Evolutionary conservation across 1,140 invertebrate species (phyloP), one percentile per base, ranked within the genome.

Genomic region (Drosophila fuyamai): DNA sequence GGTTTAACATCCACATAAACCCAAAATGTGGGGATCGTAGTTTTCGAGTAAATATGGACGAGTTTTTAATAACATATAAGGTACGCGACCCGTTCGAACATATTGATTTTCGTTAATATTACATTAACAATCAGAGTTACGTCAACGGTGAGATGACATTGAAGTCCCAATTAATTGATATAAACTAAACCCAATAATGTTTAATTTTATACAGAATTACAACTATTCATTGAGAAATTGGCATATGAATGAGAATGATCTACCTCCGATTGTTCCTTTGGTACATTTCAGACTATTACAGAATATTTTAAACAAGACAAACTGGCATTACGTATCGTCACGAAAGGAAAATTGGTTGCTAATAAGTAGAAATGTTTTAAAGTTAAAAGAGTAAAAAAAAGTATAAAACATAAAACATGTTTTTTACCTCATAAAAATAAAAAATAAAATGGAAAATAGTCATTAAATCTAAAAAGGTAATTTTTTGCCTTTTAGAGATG

Each of bases 211-310:
- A 36, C 5, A 81, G 78, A 57, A 80, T n/a, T 76, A 71, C 4
- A 76, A 55, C 29, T 83, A 84, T 10, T 58, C 72, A 4, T 8
- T 84, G 2, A 63, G 1, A 9, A 61, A 84, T 23, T 83, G 66
- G 61, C 43, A 53, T 61, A 13, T 84, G 48, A 47, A 63, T 3
- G 81, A 76, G 12, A 36, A 12, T 0, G 61, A 76, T 18, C 61
- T 68, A 38, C 80, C 81, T 1, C 61, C 27, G 2, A 77, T 73
- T 62, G 53, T 73, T 9, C 81, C 81, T 1, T 81, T 23, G 63
- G 74, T 18, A 47, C 32, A 3, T 16, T 81, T 14, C 47, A 13
- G 3, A 47, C 46, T 1, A 14, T 47, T 6, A 72, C 55, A 2
- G 79, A 81, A 29, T 81, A 61, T 41, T 76, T 36, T 13, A 44